These are phyloP conservation scores for Plumapathes pennacea DNA, from an alignment of 92 coral and sea anemone genomes.

Conservation along the genomic window DNA sequence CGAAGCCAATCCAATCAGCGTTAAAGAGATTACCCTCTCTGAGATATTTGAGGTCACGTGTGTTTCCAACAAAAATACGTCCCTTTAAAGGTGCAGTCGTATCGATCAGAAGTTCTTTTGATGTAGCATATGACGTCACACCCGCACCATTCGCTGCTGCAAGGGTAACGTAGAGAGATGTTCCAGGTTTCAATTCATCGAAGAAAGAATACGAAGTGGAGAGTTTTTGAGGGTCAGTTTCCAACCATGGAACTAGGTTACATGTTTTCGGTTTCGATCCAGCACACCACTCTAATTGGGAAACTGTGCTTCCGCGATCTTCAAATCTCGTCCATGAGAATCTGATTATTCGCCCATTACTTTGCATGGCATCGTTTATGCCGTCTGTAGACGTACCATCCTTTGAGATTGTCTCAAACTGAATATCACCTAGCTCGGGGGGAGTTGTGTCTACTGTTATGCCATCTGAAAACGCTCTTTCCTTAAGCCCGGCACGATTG, in stretches of 20 bases:
- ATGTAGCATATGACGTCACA: constrained; percentile 37
- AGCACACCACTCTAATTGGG: constrained; percentile 61
- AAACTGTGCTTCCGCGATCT: constrained; percentile 73
- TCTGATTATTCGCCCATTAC: constrained; percentile 26
- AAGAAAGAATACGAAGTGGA: constrained; percentile 20
- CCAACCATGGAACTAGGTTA: constrained; percentile 51
- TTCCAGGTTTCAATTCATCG: constrained; percentile 62
- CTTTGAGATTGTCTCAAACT: neutral
- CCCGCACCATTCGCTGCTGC: constrained; percentile 78
- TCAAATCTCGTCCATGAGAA: constrained; percentile 58
- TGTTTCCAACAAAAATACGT: constrained; percentile 64
- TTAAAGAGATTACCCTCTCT: constrained; percentile 48
- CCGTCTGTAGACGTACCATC: too few species aligned
- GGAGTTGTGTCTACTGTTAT: constrained; percentile 76
- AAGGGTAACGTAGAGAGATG: constrained; percentile 47
- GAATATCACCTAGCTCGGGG: constrained; percentile 46
- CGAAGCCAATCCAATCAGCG: constrained; percentile 80
- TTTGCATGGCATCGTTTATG: neutral
- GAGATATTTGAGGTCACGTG: constrained; percentile 39
- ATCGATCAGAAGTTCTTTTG: constrained; percentile 67
- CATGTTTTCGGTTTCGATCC: constrained; percentile 45
- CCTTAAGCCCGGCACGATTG: constrained; percentile 84
- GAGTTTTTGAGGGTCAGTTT: constrained; percentile 11
- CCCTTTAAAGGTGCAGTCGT: constrained; percentile 68
- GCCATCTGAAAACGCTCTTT: constrained; percentile 74